Conservation (phyloP, 2,797 vertebrate species). For the Tinamus major region DNA sequence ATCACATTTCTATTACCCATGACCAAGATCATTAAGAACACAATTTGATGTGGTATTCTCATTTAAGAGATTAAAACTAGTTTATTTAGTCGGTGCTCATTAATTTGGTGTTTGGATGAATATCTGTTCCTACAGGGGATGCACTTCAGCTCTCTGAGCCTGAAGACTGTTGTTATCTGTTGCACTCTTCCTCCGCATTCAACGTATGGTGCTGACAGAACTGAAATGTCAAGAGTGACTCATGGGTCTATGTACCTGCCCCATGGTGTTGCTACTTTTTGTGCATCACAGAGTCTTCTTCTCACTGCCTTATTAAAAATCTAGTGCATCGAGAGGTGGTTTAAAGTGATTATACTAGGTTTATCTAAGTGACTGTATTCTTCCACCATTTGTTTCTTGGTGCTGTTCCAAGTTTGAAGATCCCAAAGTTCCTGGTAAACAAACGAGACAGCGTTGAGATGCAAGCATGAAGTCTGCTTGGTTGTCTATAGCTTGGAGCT, state of each 20-base stretch:
- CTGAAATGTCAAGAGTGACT: rapidly evolving
- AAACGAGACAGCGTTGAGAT: not conserved
- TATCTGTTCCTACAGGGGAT: conserved; percentile 15
- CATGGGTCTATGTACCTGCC: not conserved
- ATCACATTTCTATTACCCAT: not conserved
- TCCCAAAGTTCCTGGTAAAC: not conserved
- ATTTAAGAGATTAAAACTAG: conserved; percentile 40
- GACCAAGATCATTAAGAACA: conserved; percentile 32
- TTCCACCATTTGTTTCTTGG: rapidly evolving
- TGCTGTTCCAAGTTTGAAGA: not conserved
- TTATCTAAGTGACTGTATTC: not conserved
- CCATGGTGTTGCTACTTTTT: not conserved
- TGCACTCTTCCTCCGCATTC: not conserved
- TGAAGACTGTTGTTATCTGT: not conserved
- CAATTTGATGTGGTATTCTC: conserved; percentile 25
- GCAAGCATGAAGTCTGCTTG: conserved; percentile 33
- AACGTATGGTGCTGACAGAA: not conserved
- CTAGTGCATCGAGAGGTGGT: not conserved
- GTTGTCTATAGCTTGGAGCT: not conserved
- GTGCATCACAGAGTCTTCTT: not conserved
- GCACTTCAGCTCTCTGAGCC: not conserved
- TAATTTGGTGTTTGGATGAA: conserved; percentile 32
- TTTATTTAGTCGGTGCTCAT: conserved; percentile 18
- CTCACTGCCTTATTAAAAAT: not conserved
- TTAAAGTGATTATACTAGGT: not conserved